Evolutionary conservation across 1,140 invertebrate species (phyloP), one percentile per base, ranked within the genome.

Genomic region (Orchestia grillus): DNA sequence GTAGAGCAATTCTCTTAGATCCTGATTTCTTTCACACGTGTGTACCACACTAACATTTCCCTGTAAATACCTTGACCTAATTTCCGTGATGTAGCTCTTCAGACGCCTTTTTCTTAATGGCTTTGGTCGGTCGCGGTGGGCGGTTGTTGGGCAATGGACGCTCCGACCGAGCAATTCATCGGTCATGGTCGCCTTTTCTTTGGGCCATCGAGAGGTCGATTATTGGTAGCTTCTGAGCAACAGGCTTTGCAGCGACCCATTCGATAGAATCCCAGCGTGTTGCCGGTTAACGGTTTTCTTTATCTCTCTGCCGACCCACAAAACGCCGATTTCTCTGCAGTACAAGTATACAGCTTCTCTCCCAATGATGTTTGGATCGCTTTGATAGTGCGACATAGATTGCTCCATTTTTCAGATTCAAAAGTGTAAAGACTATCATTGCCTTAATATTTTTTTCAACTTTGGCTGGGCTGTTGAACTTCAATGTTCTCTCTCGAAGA

Each of bases 181-280:
- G 43, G n/a, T 90, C 88, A 90, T 42, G 43, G 88, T 90, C 15
- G 43, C 41, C 88, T 90, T 90, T 90, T 90, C 88, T 90, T 42
- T 43, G n/a, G 41, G 88, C 43, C 43, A 90, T 90, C 43, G 88
- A 90, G 41, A 42, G 88, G 88, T 90, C 88, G 88, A 90, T 90
- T 90, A 90, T 90, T 90, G 88, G 88, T 41, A 42, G n/a, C 88
- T 44, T 90, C 88, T 23, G 15, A 90, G 88, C 88, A 90, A 90
- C 88, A 90, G 88, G 88, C 88, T 90, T 43, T 44, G 42, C 43
- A 44, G 88, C 36, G 42, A 77, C 62, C 62, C 62, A 77, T 77
- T 77, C 62, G 62, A 77, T 77, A 77, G 62, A 77, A 77, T 77
- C 62, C 62, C 62, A 77, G 62, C 62, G 62, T 28, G 62, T 36